Percentiles rank a stretch among this genome's conserved stretches.
Evolutionary conservation across 2,797 vertebrate genomes (phyloP).

Genomic region (Ceyx erithaca): DNA sequence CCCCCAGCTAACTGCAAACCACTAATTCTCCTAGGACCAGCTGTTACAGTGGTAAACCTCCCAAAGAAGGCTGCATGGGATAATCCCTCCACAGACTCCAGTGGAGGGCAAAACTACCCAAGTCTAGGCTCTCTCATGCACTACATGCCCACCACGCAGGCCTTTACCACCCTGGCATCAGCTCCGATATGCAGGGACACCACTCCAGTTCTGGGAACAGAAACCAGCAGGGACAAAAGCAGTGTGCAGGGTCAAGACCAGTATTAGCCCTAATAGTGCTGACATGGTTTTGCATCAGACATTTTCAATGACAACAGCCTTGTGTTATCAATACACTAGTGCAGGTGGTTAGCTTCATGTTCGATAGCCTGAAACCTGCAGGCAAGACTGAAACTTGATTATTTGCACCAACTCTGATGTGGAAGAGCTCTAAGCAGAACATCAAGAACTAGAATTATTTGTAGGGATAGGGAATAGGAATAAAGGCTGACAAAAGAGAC

Average conservation of each 20-base stretch:
- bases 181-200: neutral
- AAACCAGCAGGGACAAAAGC: neutral
- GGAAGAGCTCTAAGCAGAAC: neutral
- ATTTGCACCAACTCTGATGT: neutral
- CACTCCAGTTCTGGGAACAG: neutral
- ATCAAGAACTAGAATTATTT: neutral
- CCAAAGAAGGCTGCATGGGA: neutral
- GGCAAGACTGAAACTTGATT: neutral
- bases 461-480: neutral
- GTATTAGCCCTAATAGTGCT: neutral
- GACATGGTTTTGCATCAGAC: neutral
- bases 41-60: neutral
- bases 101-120: neutral
- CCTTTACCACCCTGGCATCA: neutral
- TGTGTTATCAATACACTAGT: neutral
- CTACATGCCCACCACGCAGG: neutral
- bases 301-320: neutral
- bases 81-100: neutral
- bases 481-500: fast-evolving
- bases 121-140: neutral
- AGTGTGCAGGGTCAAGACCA: neutral
- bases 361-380: neutral
- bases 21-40: neutral
- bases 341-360: neutral
- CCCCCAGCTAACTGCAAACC: neutral